These are phyloP conservation scores for Paramormyrops kingsleyae DNA, from an alignment of 2,113 vertebrate species.

Conservation along the genomic window DNA sequence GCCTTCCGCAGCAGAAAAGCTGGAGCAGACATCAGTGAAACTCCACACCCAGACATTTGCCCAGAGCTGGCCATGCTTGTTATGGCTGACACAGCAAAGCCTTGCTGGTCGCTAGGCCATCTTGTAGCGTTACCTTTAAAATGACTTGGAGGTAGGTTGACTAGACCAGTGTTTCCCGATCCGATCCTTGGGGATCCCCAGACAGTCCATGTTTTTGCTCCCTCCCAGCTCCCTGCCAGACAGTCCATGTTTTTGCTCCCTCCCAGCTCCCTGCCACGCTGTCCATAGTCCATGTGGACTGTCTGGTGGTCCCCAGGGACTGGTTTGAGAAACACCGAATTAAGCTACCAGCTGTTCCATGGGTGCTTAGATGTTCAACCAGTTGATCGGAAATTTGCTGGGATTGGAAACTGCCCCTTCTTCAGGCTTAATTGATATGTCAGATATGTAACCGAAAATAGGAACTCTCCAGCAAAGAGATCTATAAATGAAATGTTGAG, in stretches of 20 bases:
- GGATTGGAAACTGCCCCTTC: not conserved
- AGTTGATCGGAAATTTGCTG: not conserved
- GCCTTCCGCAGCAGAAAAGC: not conserved
- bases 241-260: too few species aligned
- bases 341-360: not conserved
- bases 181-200: not conserved
- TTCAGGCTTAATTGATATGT: not conserved
- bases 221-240: not conserved
- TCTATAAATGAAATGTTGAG: constrained; percentile 1
- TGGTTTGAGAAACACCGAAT: not conserved
- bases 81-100: not conserved
- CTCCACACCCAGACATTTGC: not conserved
- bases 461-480: not conserved
- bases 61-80: not conserved
- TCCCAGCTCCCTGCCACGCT: not conserved
- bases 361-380: not conserved
- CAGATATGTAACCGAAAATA: not conserved
- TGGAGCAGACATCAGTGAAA: constrained; percentile 9
- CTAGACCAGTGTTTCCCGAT: not conserved
- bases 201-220: too few species aligned
- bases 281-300: not conserved
- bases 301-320: not conserved
- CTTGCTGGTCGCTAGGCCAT: not conserved
- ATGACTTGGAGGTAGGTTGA: not conserved
- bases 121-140: not conserved